Base-by-base conservation (phyloP, 2,888 invertebrate species). In the Hermaeophaga mercurialis region DNA sequence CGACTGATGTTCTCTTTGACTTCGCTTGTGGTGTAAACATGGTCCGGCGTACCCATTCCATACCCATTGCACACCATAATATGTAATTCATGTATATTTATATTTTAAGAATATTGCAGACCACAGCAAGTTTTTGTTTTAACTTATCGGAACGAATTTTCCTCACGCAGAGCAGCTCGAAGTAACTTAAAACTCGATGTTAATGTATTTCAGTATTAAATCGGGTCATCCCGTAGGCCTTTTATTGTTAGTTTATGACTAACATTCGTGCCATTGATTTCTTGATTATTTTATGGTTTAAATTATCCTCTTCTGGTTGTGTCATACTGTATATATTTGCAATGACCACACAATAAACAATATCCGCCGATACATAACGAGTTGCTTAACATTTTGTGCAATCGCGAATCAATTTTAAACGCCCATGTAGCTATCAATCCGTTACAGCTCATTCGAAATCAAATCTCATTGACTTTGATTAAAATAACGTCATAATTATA, bases 41-140 rank as follows among this genome's bases (percentile, higher is more conserved):
- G 2, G 28, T 8, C 28, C 9, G 9, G n/a, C 28, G 2, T 28
- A 28, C 28, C 28, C 28, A 28, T 28, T 9, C 9, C 4, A 4
- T 41, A 33, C 31, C 43, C 33, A 41, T 50, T 50, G 50, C 43
- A 43, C 34, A 43, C 22, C 28, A 28, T 7, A 7, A 43, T 34
- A 19, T 43, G 50, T 50, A 50, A 50, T 41, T 50, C 50, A 50
- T 50, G 50, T 50, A 43, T 50, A 50, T 50, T 50, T 50, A 50
- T 53, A 53, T 53, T 53, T 43, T 52, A n/a, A 7, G 8, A 34
- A 46, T n/a, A 54, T 18, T 34, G 50, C 59, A 62, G 57, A 56
- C 54, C 54, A 59, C 58, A 60, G 60, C 62, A 54, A 60, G 63
- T 63, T 63, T 63, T 63, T 62, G 58, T 59, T 54, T 59, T 54